phyloP scores from a whole-genome alignment of 2,113 vertebrate genomes.

The Arenaria interpres region DNA sequence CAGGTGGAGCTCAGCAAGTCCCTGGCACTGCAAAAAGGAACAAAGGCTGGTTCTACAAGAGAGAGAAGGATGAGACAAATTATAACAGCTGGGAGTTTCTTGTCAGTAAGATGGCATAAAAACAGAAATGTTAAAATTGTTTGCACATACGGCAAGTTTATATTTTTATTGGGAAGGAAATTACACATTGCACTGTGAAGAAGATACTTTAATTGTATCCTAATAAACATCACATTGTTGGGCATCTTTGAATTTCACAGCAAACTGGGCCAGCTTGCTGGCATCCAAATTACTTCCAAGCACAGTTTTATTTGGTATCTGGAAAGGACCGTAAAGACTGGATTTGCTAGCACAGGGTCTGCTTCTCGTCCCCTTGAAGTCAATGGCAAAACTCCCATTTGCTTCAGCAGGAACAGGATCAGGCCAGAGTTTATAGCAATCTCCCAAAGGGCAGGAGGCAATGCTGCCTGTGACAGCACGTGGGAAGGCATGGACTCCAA shows the following conservation, averaged over 20 bases:
- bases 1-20: slow-evolving; percentile 84
- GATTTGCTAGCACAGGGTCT: slow-evolving; percentile 36
- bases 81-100: slow-evolving; percentile 82
- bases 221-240: slow-evolving; percentile 55
- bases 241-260: slow-evolving; percentile 63
- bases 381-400: slow-evolving; percentile 44
- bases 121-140: slow-evolving; percentile 77
- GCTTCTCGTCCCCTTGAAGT: slow-evolving; percentile 43
- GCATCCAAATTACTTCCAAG: slow-evolving; percentile 66
- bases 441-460: not conserved
- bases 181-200: slow-evolving; percentile 51
- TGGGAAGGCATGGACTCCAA: not conserved
- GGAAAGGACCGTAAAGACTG: slow-evolving; percentile 52
- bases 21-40: slow-evolving; percentile 81
- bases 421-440: not conserved
- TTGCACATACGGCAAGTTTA: slow-evolving; percentile 62
- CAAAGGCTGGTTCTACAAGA: slow-evolving; percentile 81
- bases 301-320: slow-evolving; percentile 50
- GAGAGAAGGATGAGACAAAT: slow-evolving; percentile 80
- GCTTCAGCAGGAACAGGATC: slow-evolving; percentile 12
- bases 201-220: slow-evolving; percentile 65
- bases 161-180: slow-evolving; percentile 60
- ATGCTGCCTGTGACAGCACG: not conserved
- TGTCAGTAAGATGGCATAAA: slow-evolving; percentile 77
- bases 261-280: slow-evolving; percentile 65